Evolutionary conservation across 35 echinoderm and acorn worm genomes (phyloP), one percentile per base, ranked within the genome.

Genomic region (Strongylocentrotus purpuratus): DNA sequence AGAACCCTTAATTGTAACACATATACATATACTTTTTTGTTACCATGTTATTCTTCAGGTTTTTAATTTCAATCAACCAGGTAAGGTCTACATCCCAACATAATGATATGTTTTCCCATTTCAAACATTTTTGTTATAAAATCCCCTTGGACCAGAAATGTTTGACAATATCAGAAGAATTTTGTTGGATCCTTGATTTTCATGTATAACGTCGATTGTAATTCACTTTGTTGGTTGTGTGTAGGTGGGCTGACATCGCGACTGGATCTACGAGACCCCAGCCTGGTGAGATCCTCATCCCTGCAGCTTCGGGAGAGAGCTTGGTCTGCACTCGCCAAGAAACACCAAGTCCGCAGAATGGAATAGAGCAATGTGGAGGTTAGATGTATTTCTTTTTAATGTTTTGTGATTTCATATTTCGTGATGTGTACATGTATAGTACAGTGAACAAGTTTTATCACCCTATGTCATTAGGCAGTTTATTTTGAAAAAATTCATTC

Each of bases 311-410:
- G 17, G 91, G 46, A 58, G 91, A 93, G 48, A 93, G 58, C 13
- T 45, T 58, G 9, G 25, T 58, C 33, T 93, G 91, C 46, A 14
- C 91, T 32, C 45, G 46, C 46, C 46, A 93, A 31, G 91, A 47
- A 50, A 6, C 48, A 17, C 12, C 6, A 89, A 18, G 33, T 20
- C 91, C 46, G 11, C 91, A 93, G 91, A 93, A 93, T 48, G 91
- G 91, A 46, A 93, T 93, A 25, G 13, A 93, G 31, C 91, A 93
- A 58, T 93, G 91, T 28, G 91, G 91, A 93, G 41, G 91, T 93
- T 18, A 13, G 91, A 46, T 7, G 18, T 78, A 28, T 78, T 78
- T 4, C 7, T 78, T 28, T 59, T 10, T 2, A 59, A 41, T 41
- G 35, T 41, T 41, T 1, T 41, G 35, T 41, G 1, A 3, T 41